Evolutionary conservation across 2,113 vertebrate species (phyloP).

Genomic region (Murina feae): DNA sequence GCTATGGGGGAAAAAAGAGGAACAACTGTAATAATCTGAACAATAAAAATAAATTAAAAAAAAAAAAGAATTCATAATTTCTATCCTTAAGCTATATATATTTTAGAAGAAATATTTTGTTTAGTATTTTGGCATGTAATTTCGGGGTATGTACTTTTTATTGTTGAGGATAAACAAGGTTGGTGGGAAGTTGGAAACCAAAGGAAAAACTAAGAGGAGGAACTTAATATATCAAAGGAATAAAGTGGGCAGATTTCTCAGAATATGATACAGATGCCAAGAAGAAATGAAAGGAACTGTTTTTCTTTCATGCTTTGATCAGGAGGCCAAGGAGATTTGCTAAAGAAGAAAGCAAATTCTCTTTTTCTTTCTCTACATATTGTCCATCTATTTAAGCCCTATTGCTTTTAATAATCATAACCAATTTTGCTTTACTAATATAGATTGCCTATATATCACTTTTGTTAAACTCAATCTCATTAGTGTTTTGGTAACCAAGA

Average conservation of each 20-base stretch:
- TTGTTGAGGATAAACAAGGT: neutral
- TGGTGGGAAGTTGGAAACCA: neutral
- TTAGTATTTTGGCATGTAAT: neutral
- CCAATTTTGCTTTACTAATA: conserved; percentile 25
- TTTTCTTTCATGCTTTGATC: conserved; percentile 14
- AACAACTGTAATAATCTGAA: too few relatives aligned
- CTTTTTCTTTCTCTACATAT: neutral
- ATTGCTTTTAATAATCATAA: conserved; percentile 31
- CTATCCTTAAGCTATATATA: neutral
- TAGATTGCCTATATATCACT: conserved; percentile 1
- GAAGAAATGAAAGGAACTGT: neutral
- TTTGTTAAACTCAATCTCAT: conserved; percentile 47
- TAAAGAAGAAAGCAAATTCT: conserved; percentile 36
- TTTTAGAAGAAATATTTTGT: neutral
- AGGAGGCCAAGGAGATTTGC: conserved; percentile 17
- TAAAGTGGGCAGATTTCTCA: neutral
- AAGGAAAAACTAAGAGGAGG: neutral
- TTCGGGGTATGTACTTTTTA: neutral
- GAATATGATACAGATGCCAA: neutral
- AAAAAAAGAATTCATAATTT: too few relatives aligned
- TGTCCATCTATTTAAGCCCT: neutral
- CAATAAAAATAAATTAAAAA: too few relatives aligned
- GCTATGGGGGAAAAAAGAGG: too few relatives aligned
- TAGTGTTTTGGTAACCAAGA: conserved; percentile 65
- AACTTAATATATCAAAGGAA: neutral